Conservation (phyloP, 2,888 invertebrate species). For the Hypomecis punctinalis region DNA sequence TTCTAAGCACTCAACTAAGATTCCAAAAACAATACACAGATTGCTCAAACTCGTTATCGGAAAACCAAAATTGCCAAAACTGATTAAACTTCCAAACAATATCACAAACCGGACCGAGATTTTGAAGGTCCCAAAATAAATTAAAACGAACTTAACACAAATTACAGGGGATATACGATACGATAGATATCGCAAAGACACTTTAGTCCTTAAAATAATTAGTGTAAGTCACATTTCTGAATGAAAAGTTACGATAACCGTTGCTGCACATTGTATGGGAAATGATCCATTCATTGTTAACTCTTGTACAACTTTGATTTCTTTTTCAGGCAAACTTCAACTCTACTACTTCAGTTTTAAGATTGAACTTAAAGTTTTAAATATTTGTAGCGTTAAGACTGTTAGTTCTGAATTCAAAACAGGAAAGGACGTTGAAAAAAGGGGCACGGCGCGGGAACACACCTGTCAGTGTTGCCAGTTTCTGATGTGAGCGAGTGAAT, state of each 20-base stretch:
- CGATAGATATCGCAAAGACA: constrained; percentile 24
- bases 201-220: constrained; percentile 46
- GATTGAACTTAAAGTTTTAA: constrained; percentile 13
- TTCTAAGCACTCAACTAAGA: constrained; percentile 5
- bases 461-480: constrained; percentile 85
- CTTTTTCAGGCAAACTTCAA: constrained; percentile 46
- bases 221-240: constrained; percentile 58
- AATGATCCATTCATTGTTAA: constrained; percentile 81
- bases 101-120: constrained; percentile 55
- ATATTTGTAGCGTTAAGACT: constrained; percentile 45
- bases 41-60: constrained; percentile 27
- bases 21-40: constrained; percentile 24
- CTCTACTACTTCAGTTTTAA: constrained; percentile 31
- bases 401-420: constrained; percentile 53
- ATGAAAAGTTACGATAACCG: constrained; percentile 66
- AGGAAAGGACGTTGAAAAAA: constrained; percentile 84
- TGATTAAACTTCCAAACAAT: constrained; percentile 53
- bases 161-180: constrained; percentile 59
- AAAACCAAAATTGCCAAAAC: constrained; percentile 42
- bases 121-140: constrained; percentile 71
- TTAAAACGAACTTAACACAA: constrained; percentile 69
- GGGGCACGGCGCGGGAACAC: constrained; percentile 83
- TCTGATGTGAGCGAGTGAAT: constrained; percentile 81
- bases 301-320: constrained; percentile 63
- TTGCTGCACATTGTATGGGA: constrained; percentile 81